These are phyloP conservation scores for Labeo rohita DNA, from an alignment of 2,113 vertebrate genomes.

Conservation along the genomic window DNA sequence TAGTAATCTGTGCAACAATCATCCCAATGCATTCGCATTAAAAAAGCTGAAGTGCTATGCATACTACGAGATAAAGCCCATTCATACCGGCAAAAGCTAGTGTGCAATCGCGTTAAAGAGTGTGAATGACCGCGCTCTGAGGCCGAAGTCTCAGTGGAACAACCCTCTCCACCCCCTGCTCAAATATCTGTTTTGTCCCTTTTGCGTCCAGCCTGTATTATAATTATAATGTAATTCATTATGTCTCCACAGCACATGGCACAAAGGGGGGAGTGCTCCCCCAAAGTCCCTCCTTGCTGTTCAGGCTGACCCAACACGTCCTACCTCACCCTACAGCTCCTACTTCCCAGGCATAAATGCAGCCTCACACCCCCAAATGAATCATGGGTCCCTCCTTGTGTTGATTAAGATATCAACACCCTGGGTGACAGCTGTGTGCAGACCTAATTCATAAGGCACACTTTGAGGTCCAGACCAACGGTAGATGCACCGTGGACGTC, in stretches of 20 bases:
- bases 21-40: constrained; percentile 21
- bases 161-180: constrained; percentile 77
- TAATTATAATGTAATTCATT: constrained; percentile 88
- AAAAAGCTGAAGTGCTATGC: constrained; percentile 42
- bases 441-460: constrained; percentile 46
- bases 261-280: constrained; percentile 75
- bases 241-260: constrained; percentile 78
- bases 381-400: constrained; percentile 71
- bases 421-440: constrained; percentile 76
- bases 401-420: constrained; percentile 81
- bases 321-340: constrained; percentile 71
- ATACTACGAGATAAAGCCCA: constrained; percentile 45
- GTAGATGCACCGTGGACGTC: background rate
- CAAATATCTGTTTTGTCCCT: constrained; percentile 83
- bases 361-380: constrained; percentile 68
- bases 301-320: constrained; percentile 78
- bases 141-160: constrained; percentile 70
- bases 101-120: constrained; percentile 62
- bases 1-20: background rate
- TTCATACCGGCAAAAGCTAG: constrained; percentile 42
- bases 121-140: constrained; percentile 52
- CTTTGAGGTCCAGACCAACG: background rate
- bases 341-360: constrained; percentile 68
- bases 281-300: constrained; percentile 75
- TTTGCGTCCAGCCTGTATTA: constrained; percentile 80